A percentile compares a stretch with the other conserved stretches of the same genome.
Evolutionary conservation across 2,888 invertebrate genomes (phyloP).

Genomic region (Agrochola lota): DNA sequence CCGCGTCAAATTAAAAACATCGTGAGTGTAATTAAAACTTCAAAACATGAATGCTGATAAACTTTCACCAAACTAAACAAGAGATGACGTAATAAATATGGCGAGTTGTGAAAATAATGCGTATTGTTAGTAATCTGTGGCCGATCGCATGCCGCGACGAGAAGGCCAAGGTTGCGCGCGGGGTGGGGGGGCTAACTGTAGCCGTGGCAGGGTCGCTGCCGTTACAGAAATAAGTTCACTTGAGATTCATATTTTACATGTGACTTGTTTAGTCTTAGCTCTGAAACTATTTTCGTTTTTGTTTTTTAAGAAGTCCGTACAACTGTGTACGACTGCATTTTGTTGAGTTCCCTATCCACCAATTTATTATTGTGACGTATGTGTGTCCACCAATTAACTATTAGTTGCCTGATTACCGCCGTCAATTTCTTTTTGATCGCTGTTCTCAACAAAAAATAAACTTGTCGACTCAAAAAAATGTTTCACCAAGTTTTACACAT

Average conservation of each 20-base stretch:
- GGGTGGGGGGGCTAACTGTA: constrained; percentile 68
- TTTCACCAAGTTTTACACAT: not conserved
- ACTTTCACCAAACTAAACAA: constrained; percentile 59
- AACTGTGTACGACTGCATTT: not conserved
- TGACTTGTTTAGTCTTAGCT: constrained; percentile 11
- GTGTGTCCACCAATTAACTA: too few relatives aligned
- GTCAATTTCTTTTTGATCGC: not conserved
- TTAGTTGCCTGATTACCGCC: not conserved
- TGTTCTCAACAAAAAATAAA: not conserved
- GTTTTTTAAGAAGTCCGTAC: not conserved
- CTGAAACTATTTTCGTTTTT: constrained; percentile 8
- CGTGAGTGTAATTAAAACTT: not conserved
- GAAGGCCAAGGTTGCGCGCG: constrained; percentile 80
- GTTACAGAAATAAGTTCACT: constrained; percentile 53
- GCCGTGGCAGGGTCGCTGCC: constrained; percentile 52
- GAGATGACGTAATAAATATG: constrained; percentile 58
- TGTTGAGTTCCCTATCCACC: too few relatives aligned
- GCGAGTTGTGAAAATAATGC: constrained; percentile 60
- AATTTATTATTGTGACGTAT: too few relatives aligned
- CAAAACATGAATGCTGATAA: constrained; percentile 40
- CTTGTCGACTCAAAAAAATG: not conserved
- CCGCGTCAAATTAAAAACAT: not conserved
- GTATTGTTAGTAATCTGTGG: constrained; percentile 65
- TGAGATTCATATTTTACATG: constrained; percentile 38
- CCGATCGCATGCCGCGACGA: constrained; percentile 67